Evolutionary conservation across 2,888 invertebrate species (phyloP).

Genomic region (Frankliniella fusca): DNA sequence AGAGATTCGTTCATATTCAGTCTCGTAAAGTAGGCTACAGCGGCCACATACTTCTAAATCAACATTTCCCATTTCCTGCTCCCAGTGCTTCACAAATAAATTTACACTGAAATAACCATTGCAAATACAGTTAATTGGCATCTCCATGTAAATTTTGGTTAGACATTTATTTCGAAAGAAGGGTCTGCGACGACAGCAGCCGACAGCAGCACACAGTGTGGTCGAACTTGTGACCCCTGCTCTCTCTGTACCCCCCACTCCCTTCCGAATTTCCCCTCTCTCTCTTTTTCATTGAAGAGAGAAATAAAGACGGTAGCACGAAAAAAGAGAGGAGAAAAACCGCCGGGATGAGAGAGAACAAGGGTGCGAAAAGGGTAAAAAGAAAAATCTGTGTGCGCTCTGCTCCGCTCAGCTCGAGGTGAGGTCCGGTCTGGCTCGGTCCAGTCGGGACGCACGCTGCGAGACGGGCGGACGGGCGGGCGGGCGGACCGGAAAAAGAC

Average conservation of each 20-base stretch:
- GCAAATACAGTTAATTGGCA: too few species aligned
- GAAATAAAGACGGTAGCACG: neutral
- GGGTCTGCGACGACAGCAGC: too few species aligned
- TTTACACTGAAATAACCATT: too few species aligned
- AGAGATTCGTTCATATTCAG: too few species aligned
- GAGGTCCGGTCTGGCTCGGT: too few species aligned
- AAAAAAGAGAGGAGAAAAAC: neutral
- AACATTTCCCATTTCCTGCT: too few species aligned
- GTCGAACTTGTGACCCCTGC: neutral
- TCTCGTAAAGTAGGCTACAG: too few species aligned
- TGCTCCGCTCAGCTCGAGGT: too few species aligned
- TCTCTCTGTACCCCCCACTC: neutral
- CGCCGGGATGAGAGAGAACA: neutral
- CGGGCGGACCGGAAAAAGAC: neutral
- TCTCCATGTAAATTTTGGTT: too few species aligned
- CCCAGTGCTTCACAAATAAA: too few species aligned
- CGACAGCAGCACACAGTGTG: neutral
- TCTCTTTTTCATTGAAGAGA: neutral
- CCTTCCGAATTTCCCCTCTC: neutral
- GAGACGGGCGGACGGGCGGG: neutral
- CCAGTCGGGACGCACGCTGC: neutral
- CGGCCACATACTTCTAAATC: too few species aligned
- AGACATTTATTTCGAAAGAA: neutral
- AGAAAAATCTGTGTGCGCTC: too few species aligned
- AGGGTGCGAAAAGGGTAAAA: neutral